Evolutionary conservation across 2,113 vertebrate species (phyloP).

Genomic region (Trogon surrucura): DNA sequence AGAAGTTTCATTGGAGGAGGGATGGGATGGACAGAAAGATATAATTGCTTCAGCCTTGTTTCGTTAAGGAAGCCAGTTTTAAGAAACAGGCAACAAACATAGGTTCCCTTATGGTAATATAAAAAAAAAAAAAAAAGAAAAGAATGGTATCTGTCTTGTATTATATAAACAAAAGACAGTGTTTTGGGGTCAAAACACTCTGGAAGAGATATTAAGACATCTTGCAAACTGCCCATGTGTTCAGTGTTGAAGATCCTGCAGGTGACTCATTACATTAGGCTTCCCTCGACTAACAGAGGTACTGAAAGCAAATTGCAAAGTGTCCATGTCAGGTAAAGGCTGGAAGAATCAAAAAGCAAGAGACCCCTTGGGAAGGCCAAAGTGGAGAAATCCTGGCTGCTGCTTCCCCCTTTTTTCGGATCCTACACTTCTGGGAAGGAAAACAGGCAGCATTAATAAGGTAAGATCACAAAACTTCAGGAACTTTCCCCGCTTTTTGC

Average conservation of each 20-base stretch:
- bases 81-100: background rate
- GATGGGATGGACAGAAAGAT: background rate
- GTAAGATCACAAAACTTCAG: background rate
- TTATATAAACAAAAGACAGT: background rate
- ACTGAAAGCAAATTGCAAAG: background rate
- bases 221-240: background rate
- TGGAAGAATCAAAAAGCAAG: background rate
- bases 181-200: background rate
- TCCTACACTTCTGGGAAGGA: background rate
- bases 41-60: background rate
- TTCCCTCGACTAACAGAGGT: background rate
- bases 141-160: background rate
- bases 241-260: background rate
- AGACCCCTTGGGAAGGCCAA: background rate
- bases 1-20: background rate
- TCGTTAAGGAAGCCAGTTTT: background rate
- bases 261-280: background rate
- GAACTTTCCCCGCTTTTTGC: background rate
- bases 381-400: background rate
- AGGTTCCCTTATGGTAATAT: background rate
- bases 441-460: background rate
- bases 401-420: background rate
- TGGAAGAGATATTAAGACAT: background rate
- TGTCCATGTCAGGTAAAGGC: rapidly evolving
- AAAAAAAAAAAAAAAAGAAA: background rate